Conservation (phyloP, 2,113 vertebrate species). For the Rhadina sibilatrix region DNA sequence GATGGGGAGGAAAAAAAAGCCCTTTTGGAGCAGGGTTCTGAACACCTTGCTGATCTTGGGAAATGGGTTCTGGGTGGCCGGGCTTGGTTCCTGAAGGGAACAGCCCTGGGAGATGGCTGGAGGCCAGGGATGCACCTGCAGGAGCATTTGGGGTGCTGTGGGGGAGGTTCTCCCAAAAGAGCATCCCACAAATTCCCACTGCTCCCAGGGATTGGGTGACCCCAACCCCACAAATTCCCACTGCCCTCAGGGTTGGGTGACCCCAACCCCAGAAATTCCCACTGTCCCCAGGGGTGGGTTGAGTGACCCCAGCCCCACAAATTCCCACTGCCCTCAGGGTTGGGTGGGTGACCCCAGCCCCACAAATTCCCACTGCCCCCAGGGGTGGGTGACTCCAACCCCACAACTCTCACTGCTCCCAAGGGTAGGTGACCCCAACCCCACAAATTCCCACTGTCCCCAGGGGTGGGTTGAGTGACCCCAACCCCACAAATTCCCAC, state of each 20-base stretch:
- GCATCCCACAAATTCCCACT: fast-evolving
- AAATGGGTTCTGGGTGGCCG: neutral
- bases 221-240: neutral
- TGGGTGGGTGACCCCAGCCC: neutral
- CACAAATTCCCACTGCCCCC: neutral
- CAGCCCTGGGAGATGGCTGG: neutral
- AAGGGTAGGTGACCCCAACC: neutral
- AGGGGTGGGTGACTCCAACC: fast-evolving
- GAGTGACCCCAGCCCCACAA: neutral
- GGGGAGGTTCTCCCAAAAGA: neutral
- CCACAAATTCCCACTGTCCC: neutral
- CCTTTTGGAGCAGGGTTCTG: neutral
- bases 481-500: neutral
- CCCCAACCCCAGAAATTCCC: no score
- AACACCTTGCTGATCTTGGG: neutral
- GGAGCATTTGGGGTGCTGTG: fast-evolving
- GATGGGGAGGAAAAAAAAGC: neutral
- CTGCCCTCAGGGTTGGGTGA: neutral
- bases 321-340: fast-evolving
- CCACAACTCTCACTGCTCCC: neutral
- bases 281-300: fast-evolving
- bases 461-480: neutral
- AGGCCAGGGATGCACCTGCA: neutral
- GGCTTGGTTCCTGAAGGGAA: neutral
- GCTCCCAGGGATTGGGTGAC: neutral